Conservation (phyloP, 1,140 invertebrate genomes). For the Papilio machaon region DNA sequence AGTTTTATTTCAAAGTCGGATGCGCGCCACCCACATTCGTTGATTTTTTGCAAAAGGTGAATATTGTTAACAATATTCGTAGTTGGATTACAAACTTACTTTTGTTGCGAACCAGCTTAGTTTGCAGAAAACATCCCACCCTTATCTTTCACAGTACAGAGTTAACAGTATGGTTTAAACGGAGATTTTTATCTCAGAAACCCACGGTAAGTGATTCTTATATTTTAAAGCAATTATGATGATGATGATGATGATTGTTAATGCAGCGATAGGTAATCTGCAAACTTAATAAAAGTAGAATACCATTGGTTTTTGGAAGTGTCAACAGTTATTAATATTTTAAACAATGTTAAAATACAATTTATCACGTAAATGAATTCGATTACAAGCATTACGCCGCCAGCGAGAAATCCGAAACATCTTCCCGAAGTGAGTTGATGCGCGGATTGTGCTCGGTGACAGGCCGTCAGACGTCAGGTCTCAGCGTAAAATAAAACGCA, state of each 20-base stretch:
- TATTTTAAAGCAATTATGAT: no score
- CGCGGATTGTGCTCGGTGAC: constrained; percentile 46
- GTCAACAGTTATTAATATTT: neutral
- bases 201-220: no score
- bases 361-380: neutral
- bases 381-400: neutral
- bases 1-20: constrained; percentile 67
- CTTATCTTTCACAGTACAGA: no score
- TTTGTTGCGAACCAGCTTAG: neutral
- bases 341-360: neutral
- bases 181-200: no score
- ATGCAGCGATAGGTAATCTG: no score
- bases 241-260: no score
- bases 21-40: constrained; percentile 61
- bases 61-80: constrained; percentile 34
- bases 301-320: neutral
- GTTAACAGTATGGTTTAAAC: no score
- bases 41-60: constrained; percentile 55
- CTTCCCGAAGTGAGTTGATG: neutral
- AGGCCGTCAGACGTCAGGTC: constrained; percentile 51
- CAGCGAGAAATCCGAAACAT: constrained; percentile 25
- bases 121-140: no score
- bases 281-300: neutral
- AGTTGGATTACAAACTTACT: neutral
- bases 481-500: constrained; percentile 60